Evolutionary conservation across 2,797 vertebrate species (phyloP), one percentile per base, ranked within the genome.

Genomic region (Pangasius djambal): DNA sequence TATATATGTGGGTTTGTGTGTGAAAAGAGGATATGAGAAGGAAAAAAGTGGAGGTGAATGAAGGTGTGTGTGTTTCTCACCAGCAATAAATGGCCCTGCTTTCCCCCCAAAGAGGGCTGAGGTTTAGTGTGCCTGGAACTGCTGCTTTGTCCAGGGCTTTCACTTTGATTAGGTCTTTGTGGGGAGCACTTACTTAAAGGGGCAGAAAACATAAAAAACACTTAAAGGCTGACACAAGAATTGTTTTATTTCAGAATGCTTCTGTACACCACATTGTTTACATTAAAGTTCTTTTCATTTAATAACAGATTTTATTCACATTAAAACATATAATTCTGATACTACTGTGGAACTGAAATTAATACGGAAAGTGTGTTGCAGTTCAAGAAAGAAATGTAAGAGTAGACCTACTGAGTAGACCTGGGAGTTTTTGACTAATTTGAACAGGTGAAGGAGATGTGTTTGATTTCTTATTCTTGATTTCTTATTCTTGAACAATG

Each of bases 161-260:
- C 81, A 48, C 37, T 65, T 65, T 44, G 59, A 83, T 83, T 83
- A n/a, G 57, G 25, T 83, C 37, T 83, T 83, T 83, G 81, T 65
- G 3, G 34, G 59, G 25, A 65, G 59, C 37, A 63, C n/a, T 82
- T 20, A 40, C 52, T 61, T 40, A 61, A 61, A 82, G 52, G 52
- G 77, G n/a, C 16, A 34, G 52, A 57, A 59, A 50, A n/a, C 5
- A 50, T 1, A n/a, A 34, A 34, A 34, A 57, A 34, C 4, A 16
- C 13, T 31, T 78, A 25, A 78, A 52, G 28, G 7, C 50, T 55
- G 13, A 59, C 9, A 81, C 15, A 75, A 57, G 10, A 37, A 40
- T 40, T 28, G 37, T 61, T 12, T 40, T 82, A 34, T 75, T 75
- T 13, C 40, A 37, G 31, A 59, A 81, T 25, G 55, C 79, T 61